A percentile compares a stretch with the other conserved stretches of the same genome.
Evolutionary conservation across 2,113 vertebrate species (phyloP).

Genomic region (Aythya baeri): DNA sequence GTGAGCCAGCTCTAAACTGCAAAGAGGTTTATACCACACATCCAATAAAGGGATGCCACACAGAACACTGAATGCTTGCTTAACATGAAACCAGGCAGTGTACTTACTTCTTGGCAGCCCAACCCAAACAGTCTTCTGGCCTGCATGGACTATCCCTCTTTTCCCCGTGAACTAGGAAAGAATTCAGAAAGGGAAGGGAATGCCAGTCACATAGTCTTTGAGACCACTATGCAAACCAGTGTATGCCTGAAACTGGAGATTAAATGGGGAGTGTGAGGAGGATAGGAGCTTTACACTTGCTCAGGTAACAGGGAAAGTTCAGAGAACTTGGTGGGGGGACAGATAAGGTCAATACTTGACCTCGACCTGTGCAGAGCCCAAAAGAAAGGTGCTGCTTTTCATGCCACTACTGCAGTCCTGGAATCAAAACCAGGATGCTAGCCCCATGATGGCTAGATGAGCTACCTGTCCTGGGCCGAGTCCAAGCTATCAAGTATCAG

Average conservation of each 20-base stretch:
- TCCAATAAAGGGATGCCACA: neutral
- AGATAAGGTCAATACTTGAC: neutral
- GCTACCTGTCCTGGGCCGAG: neutral
- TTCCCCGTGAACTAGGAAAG: constrained; percentile 54
- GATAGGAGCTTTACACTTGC: neutral
- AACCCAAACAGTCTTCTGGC: constrained; percentile 49
- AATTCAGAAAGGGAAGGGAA: neutral
- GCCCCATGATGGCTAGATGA: neutral
- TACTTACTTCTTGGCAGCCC: constrained; percentile 42
- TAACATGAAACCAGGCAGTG: neutral
- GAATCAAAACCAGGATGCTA: neutral
- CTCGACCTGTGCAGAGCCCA: neutral
- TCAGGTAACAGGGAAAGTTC: neutral
- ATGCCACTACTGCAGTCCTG: neutral
- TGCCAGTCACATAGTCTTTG: neutral
- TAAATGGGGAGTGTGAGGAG: accelerated
- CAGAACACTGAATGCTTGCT: neutral
- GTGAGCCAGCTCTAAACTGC: neutral
- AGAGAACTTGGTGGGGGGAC: neutral
- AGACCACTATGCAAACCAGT: neutral
- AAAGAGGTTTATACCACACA: neutral
- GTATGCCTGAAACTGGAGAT: neutral
- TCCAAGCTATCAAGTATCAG: neutral
- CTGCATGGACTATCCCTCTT: constrained; percentile 35
- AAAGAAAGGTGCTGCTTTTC: neutral